Evolutionary conservation across 1,140 invertebrate species (phyloP).

Genomic region (Conus betulinus): DNA sequence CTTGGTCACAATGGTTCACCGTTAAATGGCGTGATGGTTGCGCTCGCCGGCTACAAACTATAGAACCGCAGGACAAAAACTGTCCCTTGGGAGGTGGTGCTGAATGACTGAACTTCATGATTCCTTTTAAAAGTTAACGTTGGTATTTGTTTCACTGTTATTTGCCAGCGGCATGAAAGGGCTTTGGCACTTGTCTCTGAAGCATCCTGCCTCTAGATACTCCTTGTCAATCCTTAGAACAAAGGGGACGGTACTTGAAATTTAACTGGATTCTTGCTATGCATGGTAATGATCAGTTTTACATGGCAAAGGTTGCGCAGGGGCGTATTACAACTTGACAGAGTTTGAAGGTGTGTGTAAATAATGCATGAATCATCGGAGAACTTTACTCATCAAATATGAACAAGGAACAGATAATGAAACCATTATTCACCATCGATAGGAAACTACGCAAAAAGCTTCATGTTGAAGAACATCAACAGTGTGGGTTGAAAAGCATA

Average conservation of each 20-base stretch:
- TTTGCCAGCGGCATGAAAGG: not conserved
- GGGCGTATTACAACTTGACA: not conserved
- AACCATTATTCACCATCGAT: not conserved
- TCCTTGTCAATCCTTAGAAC: no score
- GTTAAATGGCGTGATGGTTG: not conserved
- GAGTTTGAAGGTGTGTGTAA: not conserved
- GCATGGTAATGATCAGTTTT: not conserved
- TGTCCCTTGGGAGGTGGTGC: not conserved
- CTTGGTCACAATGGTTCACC: conserved; percentile 2
- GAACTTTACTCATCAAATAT: not conserved
- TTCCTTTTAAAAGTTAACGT: not conserved
- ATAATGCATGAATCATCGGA: not conserved
- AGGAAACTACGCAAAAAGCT: no score
- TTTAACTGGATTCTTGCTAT: not conserved
- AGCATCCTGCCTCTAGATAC: not conserved
- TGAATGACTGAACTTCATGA: not conserved
- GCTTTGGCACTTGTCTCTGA: not conserved
- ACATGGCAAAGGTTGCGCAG: not conserved
- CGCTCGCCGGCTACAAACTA: not conserved
- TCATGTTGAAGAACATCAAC: no score
- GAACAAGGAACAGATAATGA: not conserved
- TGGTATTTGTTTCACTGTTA: not conserved
- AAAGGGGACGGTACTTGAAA: not conserved
- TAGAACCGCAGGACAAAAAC: not conserved
- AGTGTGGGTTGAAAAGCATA: no score